Evolutionary conservation across 2,113 vertebrate genomes (phyloP), one percentile per base, ranked within the genome.

Genomic region (Potamarius usumacintae): DNA sequence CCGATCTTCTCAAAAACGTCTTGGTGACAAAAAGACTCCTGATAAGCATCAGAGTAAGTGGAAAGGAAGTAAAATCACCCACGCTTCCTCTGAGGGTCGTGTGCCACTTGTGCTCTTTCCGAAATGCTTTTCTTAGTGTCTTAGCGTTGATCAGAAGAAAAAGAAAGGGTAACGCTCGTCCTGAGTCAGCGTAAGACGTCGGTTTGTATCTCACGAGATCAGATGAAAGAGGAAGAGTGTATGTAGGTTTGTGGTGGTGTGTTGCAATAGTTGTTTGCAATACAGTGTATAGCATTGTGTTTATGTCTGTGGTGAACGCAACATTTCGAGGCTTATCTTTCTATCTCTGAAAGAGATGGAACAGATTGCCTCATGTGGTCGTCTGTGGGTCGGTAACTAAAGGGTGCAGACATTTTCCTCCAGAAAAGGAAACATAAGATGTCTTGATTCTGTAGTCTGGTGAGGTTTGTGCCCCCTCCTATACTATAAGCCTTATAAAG

Each of bases 71-170:
- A 7, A 42, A 27, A 48, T 22, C 30, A 58, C 76, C 78, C 78
- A 72, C 52, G 15, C 77, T 86, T 86, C 78, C 62, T 69, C 52
- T 27, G 27, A 34, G 62, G 63, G 63, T 85, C 57, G 12, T n/a
- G 12, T 60, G 69, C 34, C 69, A 60, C 34, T 50, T 2, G 22
- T 48, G 18, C 69, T 48, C 69, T 27, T 86, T 60, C 67, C 2
- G 3, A 78, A 69, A 12, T 63, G 25, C 7, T 69, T 72, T 78
- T n/a, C 34, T 7, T 4, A 30, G 72, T 34, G 63, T 10, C 17
- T 85, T 62, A 11, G 22, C 7, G 58, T 30, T 60, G 12, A 55
- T 48, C 22, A 22, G 22, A 63, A 78, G 12, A 78, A 11, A 83
- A 65, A 57, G 30, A 30, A 30, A 1, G n/a, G 2, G 30, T 18